Evolutionary conservation across 2,797 vertebrate genomes (phyloP), one percentile per base, ranked within the genome.

Genomic region (Enteromius thamalakanensis): DNA sequence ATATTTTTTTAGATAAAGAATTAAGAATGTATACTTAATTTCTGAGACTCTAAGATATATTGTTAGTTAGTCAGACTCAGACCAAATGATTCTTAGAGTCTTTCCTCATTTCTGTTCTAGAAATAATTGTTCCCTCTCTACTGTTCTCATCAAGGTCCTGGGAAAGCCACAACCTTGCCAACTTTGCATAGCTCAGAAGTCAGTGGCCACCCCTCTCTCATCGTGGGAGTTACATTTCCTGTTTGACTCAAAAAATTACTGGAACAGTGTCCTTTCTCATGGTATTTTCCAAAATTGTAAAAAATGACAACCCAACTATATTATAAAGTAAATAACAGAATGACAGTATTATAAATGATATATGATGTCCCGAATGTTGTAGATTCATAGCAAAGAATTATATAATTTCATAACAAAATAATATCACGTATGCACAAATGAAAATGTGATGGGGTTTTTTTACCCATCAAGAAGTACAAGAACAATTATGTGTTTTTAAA

Each of bases 81-180:
- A 26, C 69, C 5, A 32, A 40, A 81, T 29, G 47, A 17, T 80
- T 76, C 55, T 86, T 76, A 84, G 79, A 88, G 40, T 29, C 4
- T 69, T 83, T 29, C 4, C 72, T 83, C 77, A 82, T 49, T 89
- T 89, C 90, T 88, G 87, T 87, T 14, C 45, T 26, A 15, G 40
- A 81, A 89, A 85, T 87, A 74, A 79, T 84, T 86, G 75, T 88
- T 90, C 51, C 87, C 92, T 82, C 49, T 82, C 84, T 23, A 19
- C 37, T 34, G 86, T 90, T 92, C 91, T 90, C 92, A 92, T 86
- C 86, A 84, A 88, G 91, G 89, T 90, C 91, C 89, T 93, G 93
- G 92, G 93, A 94, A 94, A 89, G 76, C 79, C 80, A 81, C 91
- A 92, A 92, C 91, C 89, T 91, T 90, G 91, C 67, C 82, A 55